Conservation (phyloP, 1,140 invertebrate genomes). For the Apis laboriosa region DNA sequence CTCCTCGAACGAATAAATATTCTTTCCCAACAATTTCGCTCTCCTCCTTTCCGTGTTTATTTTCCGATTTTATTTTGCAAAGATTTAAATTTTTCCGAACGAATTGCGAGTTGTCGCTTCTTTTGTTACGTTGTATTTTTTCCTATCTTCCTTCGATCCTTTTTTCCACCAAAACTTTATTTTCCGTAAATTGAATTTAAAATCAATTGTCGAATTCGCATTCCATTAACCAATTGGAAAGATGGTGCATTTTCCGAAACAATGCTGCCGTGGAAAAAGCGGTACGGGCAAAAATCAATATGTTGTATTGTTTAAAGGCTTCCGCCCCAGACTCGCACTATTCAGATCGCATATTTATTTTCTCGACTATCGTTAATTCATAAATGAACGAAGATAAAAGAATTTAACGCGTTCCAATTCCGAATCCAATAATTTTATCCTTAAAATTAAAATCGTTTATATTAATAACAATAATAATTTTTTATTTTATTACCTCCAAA, state of each 20-base stretch:
- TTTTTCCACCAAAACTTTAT: not conserved
- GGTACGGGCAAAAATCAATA: conserved; percentile 17
- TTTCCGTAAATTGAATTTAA: not conserved
- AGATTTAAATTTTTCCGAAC: too few relatives aligned
- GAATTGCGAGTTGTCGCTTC: too few relatives aligned
- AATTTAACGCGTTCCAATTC: too few relatives aligned
- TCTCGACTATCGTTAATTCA: not conserved
- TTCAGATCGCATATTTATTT: conserved; percentile 7
- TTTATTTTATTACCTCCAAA: too few relatives aligned
- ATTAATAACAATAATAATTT: not conserved
- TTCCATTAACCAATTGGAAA: not conserved
- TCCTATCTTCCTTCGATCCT: not conserved
- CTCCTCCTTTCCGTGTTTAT: not conserved
- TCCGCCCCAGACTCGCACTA: not conserved
- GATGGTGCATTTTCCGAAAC: conserved; percentile 10
- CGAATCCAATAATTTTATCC: not conserved
- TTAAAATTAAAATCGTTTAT: not conserved
- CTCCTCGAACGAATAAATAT: not conserved
- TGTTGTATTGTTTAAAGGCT: conserved; percentile 17
- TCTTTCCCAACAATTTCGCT: not conserved
- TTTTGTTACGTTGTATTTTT: too few relatives aligned
- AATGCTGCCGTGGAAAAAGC: not conserved
- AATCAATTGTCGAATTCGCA: not conserved
- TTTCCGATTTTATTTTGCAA: not conserved
- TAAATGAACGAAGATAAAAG: not conserved